Evolutionary conservation across 2,113 vertebrate species (phyloP), one percentile per base, ranked within the genome.

Genomic region (Bubo bubo): DNA sequence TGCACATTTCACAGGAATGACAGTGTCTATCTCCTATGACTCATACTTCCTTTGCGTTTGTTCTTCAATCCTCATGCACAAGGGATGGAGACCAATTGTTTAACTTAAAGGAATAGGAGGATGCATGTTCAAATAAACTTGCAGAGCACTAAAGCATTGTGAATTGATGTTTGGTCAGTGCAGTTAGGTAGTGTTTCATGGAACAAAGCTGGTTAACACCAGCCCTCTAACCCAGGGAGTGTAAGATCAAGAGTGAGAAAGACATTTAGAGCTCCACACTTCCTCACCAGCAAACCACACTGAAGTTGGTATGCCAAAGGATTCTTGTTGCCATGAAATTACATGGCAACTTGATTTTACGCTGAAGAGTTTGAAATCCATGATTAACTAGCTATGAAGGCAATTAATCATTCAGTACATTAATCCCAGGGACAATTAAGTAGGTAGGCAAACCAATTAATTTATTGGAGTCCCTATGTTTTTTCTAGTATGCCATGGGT

Each of bases 361-460:
- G 68, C 43, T 81, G 37, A 90, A 83, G 56, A 37, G 66, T 74
- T 1, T 67, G 88, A 93, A 92, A 82, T 70, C 37, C 0, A 0
- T 87, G 37, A 83, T 84, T 76, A 95, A 88, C 63, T 77, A 89
- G 47, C 75, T 81, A 75, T 41, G 47, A 92, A 93, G 50, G 41
- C 76, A 94, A 88, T 95, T 97, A 93, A 93, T 91, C 50, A 92
- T 79, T 64, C 79, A 47, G 55, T 83, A 63, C 43, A 58, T 86
- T 91, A 95, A 93, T 92, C 41, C 37, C 73, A 85, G 53, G 52
- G 43, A 89, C 86, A 93, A 85, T 84, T 89, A 89, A n/a, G 34
- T 56, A 72, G 79, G 66, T 85, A 91, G 73, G 68, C 52, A 95
- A 88, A 80, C 37, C 52, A 88, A 90, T 55, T 94, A 74, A 90